phyloP scores from a whole-genome alignment of 92 coral and sea anemone genomes.

The Palythoa caribaeorum region DNA sequence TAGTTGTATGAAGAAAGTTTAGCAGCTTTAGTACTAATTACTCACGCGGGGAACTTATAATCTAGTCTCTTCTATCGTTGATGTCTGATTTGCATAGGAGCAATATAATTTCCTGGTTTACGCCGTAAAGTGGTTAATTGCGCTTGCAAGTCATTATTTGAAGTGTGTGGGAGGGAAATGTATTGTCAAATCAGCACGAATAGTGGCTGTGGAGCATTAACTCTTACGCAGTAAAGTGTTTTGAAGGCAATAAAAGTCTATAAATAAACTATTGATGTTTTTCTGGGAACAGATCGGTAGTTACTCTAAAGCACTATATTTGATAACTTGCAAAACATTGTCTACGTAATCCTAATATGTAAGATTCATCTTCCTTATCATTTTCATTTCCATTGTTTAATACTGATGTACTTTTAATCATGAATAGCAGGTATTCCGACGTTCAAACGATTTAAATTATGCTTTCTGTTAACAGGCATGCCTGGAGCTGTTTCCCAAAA shows the following conservation, averaged over 20 bases:
- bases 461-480: no score
- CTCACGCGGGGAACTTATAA: not conserved
- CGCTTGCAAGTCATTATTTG: not conserved
- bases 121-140: not conserved
- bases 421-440: no score
- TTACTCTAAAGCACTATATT: not conserved
- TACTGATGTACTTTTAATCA: no score
- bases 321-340: not conserved
- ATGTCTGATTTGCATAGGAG: not conserved
- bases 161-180: conserved; percentile 1
- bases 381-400: no score
- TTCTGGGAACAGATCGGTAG: not conserved
- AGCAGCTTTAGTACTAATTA: not conserved
- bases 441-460: no score
- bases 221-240: not conserved
- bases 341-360: no score
- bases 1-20: not conserved
- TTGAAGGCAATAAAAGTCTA: not conserved
- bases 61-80: not conserved
- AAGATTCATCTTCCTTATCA: no score
- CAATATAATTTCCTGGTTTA: not conserved
- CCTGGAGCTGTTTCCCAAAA: no score
- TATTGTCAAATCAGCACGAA: not conserved
- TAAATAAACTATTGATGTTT: not conserved
- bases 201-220: not conserved